Evolutionary conservation across 1,140 invertebrate genomes (phyloP).

Genomic region (Dolichoris vasculosae): DNA sequence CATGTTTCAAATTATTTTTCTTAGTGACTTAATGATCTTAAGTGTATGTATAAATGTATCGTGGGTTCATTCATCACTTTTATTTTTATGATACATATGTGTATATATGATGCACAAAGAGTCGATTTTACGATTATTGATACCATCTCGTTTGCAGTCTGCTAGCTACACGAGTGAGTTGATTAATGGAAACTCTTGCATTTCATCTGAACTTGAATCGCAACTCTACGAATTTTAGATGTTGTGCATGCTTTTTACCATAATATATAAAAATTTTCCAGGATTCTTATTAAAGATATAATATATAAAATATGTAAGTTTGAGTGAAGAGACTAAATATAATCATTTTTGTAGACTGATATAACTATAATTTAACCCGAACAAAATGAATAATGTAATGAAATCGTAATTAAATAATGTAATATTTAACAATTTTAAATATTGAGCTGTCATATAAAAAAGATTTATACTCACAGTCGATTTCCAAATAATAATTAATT

Average conservation of each 20-base stretch:
- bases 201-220: background rate
- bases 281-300: background rate
- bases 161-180: background rate
- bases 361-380: too few relatives aligned
- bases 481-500: too few relatives aligned
- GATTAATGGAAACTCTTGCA: constrained; percentile 35
- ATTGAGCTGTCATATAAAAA: too few relatives aligned
- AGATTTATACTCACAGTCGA: too few relatives aligned
- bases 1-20: background rate
- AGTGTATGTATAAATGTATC: background rate
- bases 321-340: too few relatives aligned
- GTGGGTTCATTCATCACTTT: constrained; percentile 11
- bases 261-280: background rate
- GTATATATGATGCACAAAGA: constrained; percentile 43
- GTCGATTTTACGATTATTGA: constrained; percentile 39
- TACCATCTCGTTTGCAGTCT: background rate
- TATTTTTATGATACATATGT: constrained; percentile 28
- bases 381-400: too few relatives aligned
- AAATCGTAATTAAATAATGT: too few relatives aligned
- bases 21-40: background rate
- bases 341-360: too few relatives aligned
- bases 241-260: background rate
- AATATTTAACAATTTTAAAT: too few relatives aligned
- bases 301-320: too few relatives aligned
- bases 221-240: background rate